Conservation (phyloP, 2,113 vertebrate genomes). For the Actenoides hombroni region DNA sequence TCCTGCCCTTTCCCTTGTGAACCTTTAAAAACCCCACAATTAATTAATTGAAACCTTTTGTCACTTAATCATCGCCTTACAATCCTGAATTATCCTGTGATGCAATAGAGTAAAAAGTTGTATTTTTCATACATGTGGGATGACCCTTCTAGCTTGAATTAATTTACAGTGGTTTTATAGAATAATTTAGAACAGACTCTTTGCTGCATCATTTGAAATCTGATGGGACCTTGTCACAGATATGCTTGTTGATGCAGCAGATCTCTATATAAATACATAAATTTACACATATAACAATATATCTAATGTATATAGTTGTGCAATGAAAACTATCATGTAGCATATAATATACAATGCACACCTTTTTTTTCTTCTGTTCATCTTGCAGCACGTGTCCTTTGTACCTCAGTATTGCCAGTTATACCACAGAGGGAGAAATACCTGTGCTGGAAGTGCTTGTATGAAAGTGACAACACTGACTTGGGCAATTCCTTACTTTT, state of each 20-base stretch:
- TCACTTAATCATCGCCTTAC: neutral
- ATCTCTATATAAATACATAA: neutral
- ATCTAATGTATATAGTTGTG: neutral
- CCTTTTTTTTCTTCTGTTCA: neutral
- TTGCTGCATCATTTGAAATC: neutral
- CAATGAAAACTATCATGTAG: neutral
- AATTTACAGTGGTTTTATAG: neutral
- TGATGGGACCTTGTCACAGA: neutral
- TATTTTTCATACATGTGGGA: neutral
- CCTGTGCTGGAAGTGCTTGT: neutral
- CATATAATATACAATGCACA: neutral
- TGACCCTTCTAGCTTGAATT: neutral
- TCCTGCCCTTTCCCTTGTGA: conserved; percentile 23
- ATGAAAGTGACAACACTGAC: neutral
- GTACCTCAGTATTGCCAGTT: neutral
- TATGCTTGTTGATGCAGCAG: neutral
- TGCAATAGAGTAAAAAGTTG: neutral
- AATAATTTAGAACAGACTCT: neutral
- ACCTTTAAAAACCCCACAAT: neutral
- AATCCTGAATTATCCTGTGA: neutral
- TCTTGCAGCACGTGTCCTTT: neutral
- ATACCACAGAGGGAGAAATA: neutral
- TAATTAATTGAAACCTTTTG: conserved; percentile 37
- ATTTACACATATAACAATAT: neutral
- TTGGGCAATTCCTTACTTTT: neutral